These are phyloP conservation scores for Adelphocoris suturalis DNA, from an alignment of 2,888 invertebrate species.

Conservation along the genomic window DNA sequence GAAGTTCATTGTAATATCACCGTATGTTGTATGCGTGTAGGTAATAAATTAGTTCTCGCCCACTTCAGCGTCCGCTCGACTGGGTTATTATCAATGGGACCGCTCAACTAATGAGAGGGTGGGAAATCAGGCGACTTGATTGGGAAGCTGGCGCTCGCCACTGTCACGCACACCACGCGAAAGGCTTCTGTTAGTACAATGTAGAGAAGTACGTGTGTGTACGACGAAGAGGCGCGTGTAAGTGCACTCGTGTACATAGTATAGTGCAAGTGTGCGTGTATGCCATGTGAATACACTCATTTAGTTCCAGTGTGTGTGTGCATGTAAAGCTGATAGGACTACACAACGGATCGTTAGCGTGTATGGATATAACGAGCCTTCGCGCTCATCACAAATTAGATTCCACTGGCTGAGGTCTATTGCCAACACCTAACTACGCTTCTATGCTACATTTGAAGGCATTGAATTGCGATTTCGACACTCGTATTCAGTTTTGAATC, in stretches of 20 bases:
- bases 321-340: slow-evolving; percentile 12
- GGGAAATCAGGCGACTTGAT: slow-evolving; percentile 36
- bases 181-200: background rate
- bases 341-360: slow-evolving; percentile 15
- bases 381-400: slow-evolving; percentile 3
- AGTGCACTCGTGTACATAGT: too few species aligned
- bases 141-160: background rate
- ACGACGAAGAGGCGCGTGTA: background rate
- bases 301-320: background rate
- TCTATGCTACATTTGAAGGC: background rate
- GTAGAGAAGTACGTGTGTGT: background rate
- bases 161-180: background rate
- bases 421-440: background rate
- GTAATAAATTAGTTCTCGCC: background rate
- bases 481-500: too few species aligned
- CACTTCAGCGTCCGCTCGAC: background rate
- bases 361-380: slow-evolving; percentile 10
- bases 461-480: too few species aligned
- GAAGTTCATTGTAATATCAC: too few species aligned
- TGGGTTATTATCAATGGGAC: background rate
- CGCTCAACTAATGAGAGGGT: slow-evolving; percentile 31
- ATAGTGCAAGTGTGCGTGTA: too few species aligned
- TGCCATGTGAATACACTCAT: too few species aligned
- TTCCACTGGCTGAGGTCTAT: background rate
- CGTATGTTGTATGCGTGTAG: background rate